Conservation (phyloP, 1,140 invertebrate genomes). For the Aplysia californica region DNA sequence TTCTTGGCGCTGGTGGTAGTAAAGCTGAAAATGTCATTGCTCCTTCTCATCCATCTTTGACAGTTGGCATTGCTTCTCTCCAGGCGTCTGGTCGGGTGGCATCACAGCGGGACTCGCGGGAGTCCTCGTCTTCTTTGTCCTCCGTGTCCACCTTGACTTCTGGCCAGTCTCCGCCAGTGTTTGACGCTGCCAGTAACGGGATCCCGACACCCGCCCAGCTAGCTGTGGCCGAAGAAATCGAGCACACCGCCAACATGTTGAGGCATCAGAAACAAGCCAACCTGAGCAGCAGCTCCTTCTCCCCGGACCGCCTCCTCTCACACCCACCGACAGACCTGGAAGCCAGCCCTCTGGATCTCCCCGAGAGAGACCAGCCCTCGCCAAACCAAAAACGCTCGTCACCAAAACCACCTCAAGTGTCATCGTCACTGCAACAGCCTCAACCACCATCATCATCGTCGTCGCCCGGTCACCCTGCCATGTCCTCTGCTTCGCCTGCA, state of each 20-base stretch:
- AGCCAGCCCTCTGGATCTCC: slow-evolving; percentile 49
- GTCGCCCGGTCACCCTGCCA: too few species aligned
- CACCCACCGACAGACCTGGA: slow-evolving; percentile 26
- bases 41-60: too few species aligned
- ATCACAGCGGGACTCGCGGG: not conserved
- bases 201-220: slow-evolving; percentile 25
- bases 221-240: slow-evolving; percentile 43
- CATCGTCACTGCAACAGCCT: too few species aligned
- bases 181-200: slow-evolving; percentile 18
- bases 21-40: too few species aligned
- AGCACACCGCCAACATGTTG: slow-evolving; percentile 41
- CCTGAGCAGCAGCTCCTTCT: slow-evolving; percentile 11
- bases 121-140: not conserved
- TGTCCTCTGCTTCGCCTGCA: too few species aligned
- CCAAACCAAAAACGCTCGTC: not conserved
- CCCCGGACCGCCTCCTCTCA: not conserved
- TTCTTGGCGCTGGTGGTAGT: slow-evolving; percentile 27
- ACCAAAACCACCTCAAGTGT: not conserved
- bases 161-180: not conserved
- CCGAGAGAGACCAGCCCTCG: slow-evolving; percentile 45
- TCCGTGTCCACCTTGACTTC: slow-evolving; percentile 14
- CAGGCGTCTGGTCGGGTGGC: not conserved
- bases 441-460: not conserved
- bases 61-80: not conserved
- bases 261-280: slow-evolving; percentile 33